Percentiles rank a stretch among this genome's conserved stretches.
Evolutionary conservation across 2,797 vertebrate species (phyloP).

Genomic region (Menidia menidia): DNA sequence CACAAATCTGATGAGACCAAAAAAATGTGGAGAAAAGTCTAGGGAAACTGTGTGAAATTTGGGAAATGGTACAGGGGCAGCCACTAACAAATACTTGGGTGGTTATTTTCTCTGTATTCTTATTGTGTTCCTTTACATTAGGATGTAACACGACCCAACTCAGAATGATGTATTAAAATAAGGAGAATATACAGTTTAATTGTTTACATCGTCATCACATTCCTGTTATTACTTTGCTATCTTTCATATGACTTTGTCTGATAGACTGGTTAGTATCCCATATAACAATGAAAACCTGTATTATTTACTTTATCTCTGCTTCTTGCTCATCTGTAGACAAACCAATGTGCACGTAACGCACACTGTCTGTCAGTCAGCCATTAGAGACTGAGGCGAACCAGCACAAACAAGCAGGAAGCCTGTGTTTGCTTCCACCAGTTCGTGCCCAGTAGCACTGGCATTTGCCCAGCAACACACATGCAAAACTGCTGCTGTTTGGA

Average conservation of each 20-base stretch:
- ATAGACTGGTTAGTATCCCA: background rate
- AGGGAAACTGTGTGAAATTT: background rate
- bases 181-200: too few species aligned
- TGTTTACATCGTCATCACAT: background rate
- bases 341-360: conserved; percentile 3
- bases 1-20: too few species aligned
- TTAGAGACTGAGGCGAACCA: conserved; percentile 34
- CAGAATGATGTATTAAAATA: too few species aligned
- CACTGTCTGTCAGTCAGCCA: conserved; percentile 29
- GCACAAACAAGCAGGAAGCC: conserved; percentile 52
- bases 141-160: background rate
- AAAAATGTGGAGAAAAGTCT: too few species aligned
- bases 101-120: background rate
- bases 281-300: background rate
- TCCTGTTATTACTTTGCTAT: background rate
- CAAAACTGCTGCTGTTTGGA: conserved; percentile 32
- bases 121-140: background rate
- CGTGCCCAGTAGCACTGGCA: conserved; percentile 66
- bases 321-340: background rate
- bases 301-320: background rate
- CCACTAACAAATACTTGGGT: background rate
- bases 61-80: background rate
- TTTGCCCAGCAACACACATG: conserved; percentile 67
- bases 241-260: conserved; percentile 1
- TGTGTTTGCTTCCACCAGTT: conserved; percentile 65